These are phyloP conservation scores for Acanthurus leucopareius DNA, from an alignment of 2,797 vertebrate genomes.

Conservation along the genomic window DNA sequence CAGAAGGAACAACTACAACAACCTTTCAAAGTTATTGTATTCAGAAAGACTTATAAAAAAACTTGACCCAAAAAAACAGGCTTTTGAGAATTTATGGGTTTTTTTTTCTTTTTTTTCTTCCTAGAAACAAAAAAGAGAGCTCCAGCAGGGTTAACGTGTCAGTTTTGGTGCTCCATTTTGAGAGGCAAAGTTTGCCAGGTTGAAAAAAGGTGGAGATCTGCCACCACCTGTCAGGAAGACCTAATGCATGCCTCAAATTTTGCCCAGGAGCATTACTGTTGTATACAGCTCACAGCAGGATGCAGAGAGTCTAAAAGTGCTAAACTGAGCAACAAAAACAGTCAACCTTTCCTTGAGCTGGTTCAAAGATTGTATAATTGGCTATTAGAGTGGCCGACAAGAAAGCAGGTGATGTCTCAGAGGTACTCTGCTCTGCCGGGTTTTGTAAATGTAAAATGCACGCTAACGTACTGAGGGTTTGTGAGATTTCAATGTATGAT, in stretches of 20 bases:
- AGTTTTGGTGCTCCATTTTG: slow-evolving; percentile 15
- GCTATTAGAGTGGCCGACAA: slow-evolving; percentile 30
- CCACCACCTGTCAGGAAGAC: slow-evolving; percentile 24
- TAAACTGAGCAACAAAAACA: slow-evolving; percentile 54
- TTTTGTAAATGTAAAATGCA: slow-evolving; percentile 30
- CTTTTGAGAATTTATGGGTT: too few species aligned
- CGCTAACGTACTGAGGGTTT: slow-evolving; percentile 14
- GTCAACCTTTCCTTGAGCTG: slow-evolving; percentile 39
- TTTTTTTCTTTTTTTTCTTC: too few species aligned
- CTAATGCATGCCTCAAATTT: slow-evolving; percentile 29
- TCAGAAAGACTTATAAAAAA: slow-evolving; percentile 2
- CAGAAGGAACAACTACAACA: not conserved
- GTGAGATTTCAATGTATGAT: slow-evolving; percentile 27
- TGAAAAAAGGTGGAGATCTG: slow-evolving; percentile 32
- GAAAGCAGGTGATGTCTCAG: slow-evolving; percentile 26
- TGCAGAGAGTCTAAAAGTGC: slow-evolving; percentile 19
- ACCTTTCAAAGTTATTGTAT: slow-evolving; percentile 1
- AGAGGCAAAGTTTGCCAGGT: slow-evolving; percentile 20
- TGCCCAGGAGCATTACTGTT: slow-evolving; percentile 22
- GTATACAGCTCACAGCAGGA: slow-evolving; percentile 16
- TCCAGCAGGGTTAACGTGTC: not conserved
- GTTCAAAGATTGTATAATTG: slow-evolving; percentile 46
- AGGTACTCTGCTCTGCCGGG: slow-evolving; percentile 15
- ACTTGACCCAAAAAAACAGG: not conserved
- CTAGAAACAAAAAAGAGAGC: not conserved